These are phyloP conservation scores for Zaprionus ornatus DNA, from an alignment of 1,140 invertebrate genomes.

Conservation along the genomic window DNA sequence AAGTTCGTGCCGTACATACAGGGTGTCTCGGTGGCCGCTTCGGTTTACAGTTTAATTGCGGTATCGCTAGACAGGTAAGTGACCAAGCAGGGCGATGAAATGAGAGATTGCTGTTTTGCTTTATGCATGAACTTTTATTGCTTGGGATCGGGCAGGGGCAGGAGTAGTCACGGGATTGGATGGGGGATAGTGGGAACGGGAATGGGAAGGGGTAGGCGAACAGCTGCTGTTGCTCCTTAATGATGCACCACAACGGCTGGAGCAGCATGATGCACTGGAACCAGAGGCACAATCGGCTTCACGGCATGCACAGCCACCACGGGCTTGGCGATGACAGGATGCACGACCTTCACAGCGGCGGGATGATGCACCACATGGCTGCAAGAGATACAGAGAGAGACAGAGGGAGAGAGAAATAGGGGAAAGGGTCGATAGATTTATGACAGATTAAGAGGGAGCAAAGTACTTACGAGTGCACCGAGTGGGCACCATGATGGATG, in stretches of 20 bases:
- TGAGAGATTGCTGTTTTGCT: slow-evolving; percentile 21
- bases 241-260: slow-evolving; percentile 84
- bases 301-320: slow-evolving; percentile 84
- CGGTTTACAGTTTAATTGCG: slow-evolving; percentile 96
- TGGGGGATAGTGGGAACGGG: slow-evolving; percentile 5
- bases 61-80: slow-evolving; percentile 96
- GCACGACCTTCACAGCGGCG: slow-evolving; percentile 71
- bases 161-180: slow-evolving; percentile 9
- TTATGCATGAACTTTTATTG: slow-evolving; percentile 75
- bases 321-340: slow-evolving; percentile 73
- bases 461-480: slow-evolving; percentile 79
- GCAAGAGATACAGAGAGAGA: neutral
- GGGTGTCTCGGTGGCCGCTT: slow-evolving; percentile 96
- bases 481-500: slow-evolving; percentile 77
- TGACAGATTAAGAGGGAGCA: slow-evolving; percentile 6
- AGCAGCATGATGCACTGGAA: slow-evolving; percentile 85
- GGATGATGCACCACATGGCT: slow-evolving; percentile 83
- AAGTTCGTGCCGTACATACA: slow-evolving; percentile 97
- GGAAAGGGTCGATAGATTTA: neutral
- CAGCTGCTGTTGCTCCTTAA: slow-evolving; percentile 50
- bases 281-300: slow-evolving; percentile 84
- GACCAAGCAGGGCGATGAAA: neutral
- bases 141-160: slow-evolving; percentile 41
- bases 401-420: neutral
- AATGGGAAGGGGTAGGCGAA: slow-evolving; percentile 20